Base-by-base conservation (phyloP, 2,113 vertebrate genomes). In the Mohoua ochrocephala region DNA sequence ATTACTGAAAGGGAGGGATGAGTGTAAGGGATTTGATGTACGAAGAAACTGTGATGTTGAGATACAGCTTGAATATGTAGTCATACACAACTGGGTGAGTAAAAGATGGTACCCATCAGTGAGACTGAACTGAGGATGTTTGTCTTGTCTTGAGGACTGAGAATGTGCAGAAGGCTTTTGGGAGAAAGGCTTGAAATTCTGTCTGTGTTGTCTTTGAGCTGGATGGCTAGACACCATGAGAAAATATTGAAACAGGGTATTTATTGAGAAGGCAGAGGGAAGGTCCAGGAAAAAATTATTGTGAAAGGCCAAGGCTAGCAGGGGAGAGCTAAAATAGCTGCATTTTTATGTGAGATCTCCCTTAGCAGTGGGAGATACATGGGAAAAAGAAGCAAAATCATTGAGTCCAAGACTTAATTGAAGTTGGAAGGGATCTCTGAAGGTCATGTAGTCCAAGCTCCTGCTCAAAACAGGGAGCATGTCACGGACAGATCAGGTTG, bases 391-490 rank as follows among this genome's bases (percentile, higher is more conserved):
- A 54, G 21, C 17, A 78, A 57, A 92, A 76, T 73, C 7, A 1
- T 16, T 30, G 24, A 73, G 42, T 65, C 15, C 0, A 1, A 80
- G n/a, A 60, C 53, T 67, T 52, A 52, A 42, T 0, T 45, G 56
- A 63, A 56, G 30, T 22, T 85, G 57, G 42, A 89, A 67, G 23
- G 12, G 74, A 45, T 60, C 49, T 83, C 79, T 89, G n/a, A 50
- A 77, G 31, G 71, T 89, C 41, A 77, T 2, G 8, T 63, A 57
- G 50, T 50, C 77, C 59, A 57, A 77, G 35, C 8, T 65, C 35
- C 47, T 92, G 28, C 60, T 54, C 60, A 26, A 59, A 87, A 67
- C 26, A 57, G 49, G 24, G 60, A 65, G 45, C 26, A 8, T 37
- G 52, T 59, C 64, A 67, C 8, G 18, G 22, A 44, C 64, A 81